Base-by-base conservation (phyloP, 2,113 vertebrate species). In the Grantiella picta region DNA sequence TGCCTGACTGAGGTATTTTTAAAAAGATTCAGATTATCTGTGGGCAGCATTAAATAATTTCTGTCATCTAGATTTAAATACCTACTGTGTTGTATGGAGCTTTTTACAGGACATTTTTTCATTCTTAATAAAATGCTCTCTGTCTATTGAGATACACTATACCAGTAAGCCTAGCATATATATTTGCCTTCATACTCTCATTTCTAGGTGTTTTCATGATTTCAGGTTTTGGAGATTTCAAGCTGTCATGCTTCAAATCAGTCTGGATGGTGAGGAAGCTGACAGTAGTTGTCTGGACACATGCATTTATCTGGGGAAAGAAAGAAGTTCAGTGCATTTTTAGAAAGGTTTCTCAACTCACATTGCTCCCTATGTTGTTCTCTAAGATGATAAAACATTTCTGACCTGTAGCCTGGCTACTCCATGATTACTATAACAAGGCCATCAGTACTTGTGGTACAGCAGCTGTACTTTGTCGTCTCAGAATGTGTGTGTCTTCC, bases 121-220 rank as follows among this genome's bases (percentile, higher is more conserved):
- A 27, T 87, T 91, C 84, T 73, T 57, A 66, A 44, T 50, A 49
- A 87, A 94, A 94, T 77, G 10, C 35, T 73, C 75, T 42, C 60
- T 82, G 38, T 79, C 63, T 80, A 0, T 56, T 84, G 72, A 79
- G 25, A 21, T 3, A 31, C 28, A 56, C 35, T 47, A 24, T 59
- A 42, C 23, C 23, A 31, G 21, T 76, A 91, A 78, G 60, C 75
- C 44, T 79, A 78, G 85, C 45, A 59, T 79, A n/a, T 85, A 88
- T 61, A 85, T 88, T 63, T 87, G 5, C 24, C 44, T 92, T 94
- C 11, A 15, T 42, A 18, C 19, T 88, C 17, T 56, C 64, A 24
- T 84, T 90, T 90, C 53, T 64, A 75, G 52, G 66, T 91, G 27
- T 92, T 87, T 94, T 91, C 59, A 73, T 86, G 57, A 78, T 80